Base-by-base conservation (phyloP, 2,113 vertebrate species). In the Gallinago media region DNA sequence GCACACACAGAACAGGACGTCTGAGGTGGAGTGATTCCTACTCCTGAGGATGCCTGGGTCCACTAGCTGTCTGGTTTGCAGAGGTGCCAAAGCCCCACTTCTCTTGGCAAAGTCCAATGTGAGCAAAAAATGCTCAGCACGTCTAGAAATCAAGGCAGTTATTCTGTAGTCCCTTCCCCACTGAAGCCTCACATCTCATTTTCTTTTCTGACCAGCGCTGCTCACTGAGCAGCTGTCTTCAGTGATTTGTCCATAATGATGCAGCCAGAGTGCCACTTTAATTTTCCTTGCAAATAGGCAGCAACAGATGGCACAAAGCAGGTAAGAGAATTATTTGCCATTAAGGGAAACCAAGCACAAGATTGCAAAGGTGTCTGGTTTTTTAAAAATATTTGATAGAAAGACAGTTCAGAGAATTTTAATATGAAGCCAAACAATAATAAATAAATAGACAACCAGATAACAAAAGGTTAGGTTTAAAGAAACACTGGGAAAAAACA, bases 261-360 rank as follows among this genome's bases (percentile, higher is more conserved):
- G 17, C 26, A 71, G 54, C 19, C 62, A 81, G 44, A 58, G 44
- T 34, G 55, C 25, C 42, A 20, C 82, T 76, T 88, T 66, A 92
- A 26, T 86, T 95, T 94, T 89, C 9, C 59, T 91, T 90, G 47
- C 52, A 91, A 80, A 88, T 38, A 71, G 12, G 16, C 47, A 90
- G 46, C 29, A 89, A 66, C 63, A 97, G 78, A 92, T 93, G 87
- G 84, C 9, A 9, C 19, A 86, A 86, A 86, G 36, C 67, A 93
- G 52, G 63, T 81, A 86, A 86, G 38, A 75, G 72, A 78, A 72
- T 90, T 89, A 50, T 76, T 40, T 67, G 34, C 32, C 31, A 84
- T 79, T 92, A 84, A 89, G 26, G 16, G 38, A 66, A 94, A 50
- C 11, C 9, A 10, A 31, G 5, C 21, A 59, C 5, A 68, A 31